A percentile compares a stretch with the other conserved stretches of the same genome.
Evolutionary conservation across 1,140 invertebrate species (phyloP).

Genomic region (Babylonia areolata): DNA sequence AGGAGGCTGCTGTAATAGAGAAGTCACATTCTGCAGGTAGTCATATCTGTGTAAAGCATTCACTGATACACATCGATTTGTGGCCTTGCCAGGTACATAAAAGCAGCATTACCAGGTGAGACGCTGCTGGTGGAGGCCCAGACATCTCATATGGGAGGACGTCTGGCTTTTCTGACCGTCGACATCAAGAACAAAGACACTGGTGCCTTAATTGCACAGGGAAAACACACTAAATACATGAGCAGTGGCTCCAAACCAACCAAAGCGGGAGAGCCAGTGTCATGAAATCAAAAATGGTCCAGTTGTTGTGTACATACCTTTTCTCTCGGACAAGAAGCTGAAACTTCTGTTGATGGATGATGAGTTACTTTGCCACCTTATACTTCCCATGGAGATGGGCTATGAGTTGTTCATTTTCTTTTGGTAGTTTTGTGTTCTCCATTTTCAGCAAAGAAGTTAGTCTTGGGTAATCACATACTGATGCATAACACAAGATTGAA

Average conservation of each 20-base stretch:
- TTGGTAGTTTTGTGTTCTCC: too few relatives aligned
- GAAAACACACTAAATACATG: slow-evolving; percentile 79
- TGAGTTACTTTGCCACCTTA: too few relatives aligned
- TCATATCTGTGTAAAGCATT: not conserved
- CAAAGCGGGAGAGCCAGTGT: not conserved
- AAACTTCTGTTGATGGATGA: too few relatives aligned
- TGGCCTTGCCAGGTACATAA: slow-evolving; percentile 79
- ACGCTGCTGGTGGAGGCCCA: slow-evolving; percentile 87
- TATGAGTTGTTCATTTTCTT: too few relatives aligned
- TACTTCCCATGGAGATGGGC: too few relatives aligned
- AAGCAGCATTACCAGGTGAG: slow-evolving; percentile 85
- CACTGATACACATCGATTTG: not conserved
- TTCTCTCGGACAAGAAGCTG: too few relatives aligned
- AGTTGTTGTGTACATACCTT: too few relatives aligned
- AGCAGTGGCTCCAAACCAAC: slow-evolving; percentile 25
- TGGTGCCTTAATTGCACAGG: slow-evolving; percentile 85
- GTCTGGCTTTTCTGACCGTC: slow-evolving; percentile 87
- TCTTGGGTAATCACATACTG: too few relatives aligned
- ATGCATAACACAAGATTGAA: too few relatives aligned
- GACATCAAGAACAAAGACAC: slow-evolving; percentile 85
- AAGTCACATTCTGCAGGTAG: too few relatives aligned
- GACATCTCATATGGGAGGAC: slow-evolving; percentile 86
- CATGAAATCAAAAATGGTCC: not conserved
- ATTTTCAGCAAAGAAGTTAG: too few relatives aligned
- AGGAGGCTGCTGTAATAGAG: not conserved